Percentiles rank a stretch among this genome's conserved stretches.
Conservation (phyloP, 2,113 vertebrate species). For the Protobothrops flavoviridis region DNA sequence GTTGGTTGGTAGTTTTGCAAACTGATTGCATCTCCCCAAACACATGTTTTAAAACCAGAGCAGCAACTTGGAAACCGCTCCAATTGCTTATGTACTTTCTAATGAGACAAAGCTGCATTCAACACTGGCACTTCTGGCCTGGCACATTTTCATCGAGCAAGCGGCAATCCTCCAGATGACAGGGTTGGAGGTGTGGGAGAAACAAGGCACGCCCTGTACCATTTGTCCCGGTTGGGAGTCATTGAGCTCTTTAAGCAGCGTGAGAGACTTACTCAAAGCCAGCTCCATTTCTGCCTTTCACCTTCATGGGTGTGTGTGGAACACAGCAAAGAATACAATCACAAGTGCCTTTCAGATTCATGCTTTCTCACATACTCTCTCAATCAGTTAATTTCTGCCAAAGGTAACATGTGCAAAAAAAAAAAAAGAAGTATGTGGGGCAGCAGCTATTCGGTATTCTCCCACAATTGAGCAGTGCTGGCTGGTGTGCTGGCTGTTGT, state of each 20-base stretch:
- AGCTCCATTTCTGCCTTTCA: not conserved
- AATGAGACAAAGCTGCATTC: not conserved
- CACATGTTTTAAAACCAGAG: not conserved
- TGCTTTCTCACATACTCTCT: not conserved
- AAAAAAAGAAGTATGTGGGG: not conserved
- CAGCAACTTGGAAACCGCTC: not conserved
- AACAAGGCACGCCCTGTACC: not conserved
- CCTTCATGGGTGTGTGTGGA: not conserved
- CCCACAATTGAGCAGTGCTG: not conserved
- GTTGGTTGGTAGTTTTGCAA: not conserved
- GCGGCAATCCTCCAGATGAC: not conserved
- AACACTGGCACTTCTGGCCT: not conserved
- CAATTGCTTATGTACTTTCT: not conserved
- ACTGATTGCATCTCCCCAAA: not conserved
- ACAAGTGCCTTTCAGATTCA: not conserved
- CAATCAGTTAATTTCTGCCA: not conserved
- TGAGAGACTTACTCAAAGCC: constrained; percentile 1
- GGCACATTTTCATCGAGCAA: not conserved
- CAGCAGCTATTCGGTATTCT: not conserved
- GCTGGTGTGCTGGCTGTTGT: not conserved
- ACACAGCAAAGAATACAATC: not conserved
- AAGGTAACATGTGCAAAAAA: not conserved
- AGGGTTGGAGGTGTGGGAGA: not conserved
- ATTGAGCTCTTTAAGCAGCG: not conserved
- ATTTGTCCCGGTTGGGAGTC: constrained; percentile 2